Evolutionary conservation across 2,888 invertebrate species (phyloP).

Genomic region (Eupithecia subumbrata): DNA sequence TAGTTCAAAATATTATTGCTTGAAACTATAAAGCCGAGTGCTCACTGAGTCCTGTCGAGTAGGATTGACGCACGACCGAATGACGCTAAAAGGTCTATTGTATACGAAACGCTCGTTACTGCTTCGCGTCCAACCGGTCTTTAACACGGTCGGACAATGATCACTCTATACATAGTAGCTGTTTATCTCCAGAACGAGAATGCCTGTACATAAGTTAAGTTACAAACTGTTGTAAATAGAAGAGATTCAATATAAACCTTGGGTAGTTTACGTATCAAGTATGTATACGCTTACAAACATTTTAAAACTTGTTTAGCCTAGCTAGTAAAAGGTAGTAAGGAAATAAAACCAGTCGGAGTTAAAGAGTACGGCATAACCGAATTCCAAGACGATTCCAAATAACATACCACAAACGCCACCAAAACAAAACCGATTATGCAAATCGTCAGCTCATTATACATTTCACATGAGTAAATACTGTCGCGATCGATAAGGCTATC

Average conservation of each 20-base stretch:
- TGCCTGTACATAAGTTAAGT: slow-evolving; percentile 36
- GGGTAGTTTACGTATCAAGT: background rate
- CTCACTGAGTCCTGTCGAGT: slow-evolving; percentile 55
- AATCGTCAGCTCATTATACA: slow-evolving; percentile 72
- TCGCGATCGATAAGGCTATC: slow-evolving; percentile 77
- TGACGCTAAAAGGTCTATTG: slow-evolving; percentile 85
- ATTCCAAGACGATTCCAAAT: slow-evolving; percentile 7
- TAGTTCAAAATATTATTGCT: slow-evolving; percentile 13
- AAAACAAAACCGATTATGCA: slow-evolving; percentile 66
- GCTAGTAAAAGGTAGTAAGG: background rate
- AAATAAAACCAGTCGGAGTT: background rate
- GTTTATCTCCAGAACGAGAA: slow-evolving; percentile 58
- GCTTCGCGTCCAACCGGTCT: slow-evolving; percentile 75
- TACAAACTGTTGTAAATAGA: slow-evolving; percentile 4
- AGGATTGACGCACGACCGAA: slow-evolving; percentile 79
- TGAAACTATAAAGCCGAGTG: slow-evolving; percentile 61
- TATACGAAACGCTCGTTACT: slow-evolving; percentile 82
- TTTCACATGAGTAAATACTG: slow-evolving; percentile 72
- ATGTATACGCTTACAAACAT: background rate
- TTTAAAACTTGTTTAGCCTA: background rate
- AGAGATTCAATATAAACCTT: background rate
- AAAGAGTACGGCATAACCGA: background rate
- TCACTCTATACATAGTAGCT: slow-evolving; percentile 78
- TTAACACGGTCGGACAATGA: slow-evolving; percentile 81
- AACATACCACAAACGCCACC: slow-evolving; percentile 40